Percentiles rank a stretch among this genome's conserved stretches.
Evolutionary conservation across 1,140 invertebrate species (phyloP).

Genomic region (Asbolus verrucosus): DNA sequence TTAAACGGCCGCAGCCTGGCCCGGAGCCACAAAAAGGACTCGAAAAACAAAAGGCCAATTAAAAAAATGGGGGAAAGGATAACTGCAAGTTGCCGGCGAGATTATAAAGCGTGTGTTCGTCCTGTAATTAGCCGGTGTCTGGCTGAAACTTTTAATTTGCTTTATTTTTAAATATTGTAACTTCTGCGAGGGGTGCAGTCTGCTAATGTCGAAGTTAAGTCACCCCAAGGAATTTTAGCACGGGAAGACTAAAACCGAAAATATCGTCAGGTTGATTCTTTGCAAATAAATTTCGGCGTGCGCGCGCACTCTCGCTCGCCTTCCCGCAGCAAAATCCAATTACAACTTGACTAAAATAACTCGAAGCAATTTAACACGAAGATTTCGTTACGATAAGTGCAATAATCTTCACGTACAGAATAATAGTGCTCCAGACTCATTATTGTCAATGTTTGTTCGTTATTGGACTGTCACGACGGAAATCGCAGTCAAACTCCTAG

Average conservation of each 20-base stretch:
- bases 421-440: conserved; percentile 38
- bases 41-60: not conserved
- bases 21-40: too few relatives aligned
- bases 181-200: conserved; percentile 21
- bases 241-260: conserved; percentile 36
- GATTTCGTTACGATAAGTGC: conserved; percentile 45
- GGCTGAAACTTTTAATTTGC: conserved; percentile 29
- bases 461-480: conserved; percentile 29
- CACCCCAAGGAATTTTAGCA: conserved; percentile 40
- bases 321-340: conserved; percentile 36
- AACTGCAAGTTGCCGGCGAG: too few relatives aligned
- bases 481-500: too few relatives aligned
- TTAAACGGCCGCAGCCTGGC: too few relatives aligned
- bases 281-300: conserved; percentile 42
- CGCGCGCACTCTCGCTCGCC: conserved; percentile 13
- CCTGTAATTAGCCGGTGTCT: conserved; percentile 30
- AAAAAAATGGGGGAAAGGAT: not conserved
- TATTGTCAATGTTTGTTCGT: conserved; percentile 35
- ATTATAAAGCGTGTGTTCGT: conserved; percentile 7
- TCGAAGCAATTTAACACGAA: conserved; percentile 41
- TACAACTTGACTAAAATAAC: conserved; percentile 45
- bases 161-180: conserved; percentile 41
- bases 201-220: conserved; percentile 38
- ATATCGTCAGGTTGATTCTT: conserved; percentile 42
- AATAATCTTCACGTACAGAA: conserved; percentile 44